Evolutionary conservation across 2,888 invertebrate genomes (phyloP), one percentile per base, ranked within the genome.

Genomic region (Caenorhabditis plicata): DNA sequence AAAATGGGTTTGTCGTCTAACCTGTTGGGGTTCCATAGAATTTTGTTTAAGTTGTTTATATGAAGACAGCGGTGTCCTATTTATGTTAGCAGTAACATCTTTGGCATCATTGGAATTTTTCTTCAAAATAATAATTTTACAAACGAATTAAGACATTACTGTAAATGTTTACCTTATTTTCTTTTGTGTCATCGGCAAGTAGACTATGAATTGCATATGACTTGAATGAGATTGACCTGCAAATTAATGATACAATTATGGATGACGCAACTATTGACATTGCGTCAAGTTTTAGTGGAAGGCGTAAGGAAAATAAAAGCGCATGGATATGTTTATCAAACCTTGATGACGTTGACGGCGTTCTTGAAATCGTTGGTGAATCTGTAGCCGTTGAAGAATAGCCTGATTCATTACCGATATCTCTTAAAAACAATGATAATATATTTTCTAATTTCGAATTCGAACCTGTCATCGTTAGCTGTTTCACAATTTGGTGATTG

Each of bases 151-250:
- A n/a, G n/a, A n/a, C n/a, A n/a, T n/a, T n/a, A n/a, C n/a, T n/a
- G n/a, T n/a, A n/a, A n/a, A n/a, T 20, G 17, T 52, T 23, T 13
- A 45, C 52, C 32, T 44, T 44, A 15, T 44, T 40, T 8, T 51
- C 51, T n/a, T 36, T 25, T 9, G 13, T 39, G 8, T 19, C 33
- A 17, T 35, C 20, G 4, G 51, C 33, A 2, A 55, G 29, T 5
- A 55, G 15, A 35, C 36, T 49, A 27, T 55, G 39, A 15, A 55
- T 55, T 4, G 54, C 54, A 19, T 48, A 55, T 4, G 54, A 17
- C 1, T n/a, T n/a, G n/a, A n/a, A n/a, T n/a, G n/a, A n/a, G n/a
- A n/a, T n/a, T n/a, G n/a, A n/a, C n/a, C n/a, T n/a, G n/a, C n/a
- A 17, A 43, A 19, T 25, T 31, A 31, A 9, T 29, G 29, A 29